These are phyloP conservation scores for Eristalinus sepulchralis DNA, from an alignment of 2,888 invertebrate species.

Conservation along the genomic window DNA sequence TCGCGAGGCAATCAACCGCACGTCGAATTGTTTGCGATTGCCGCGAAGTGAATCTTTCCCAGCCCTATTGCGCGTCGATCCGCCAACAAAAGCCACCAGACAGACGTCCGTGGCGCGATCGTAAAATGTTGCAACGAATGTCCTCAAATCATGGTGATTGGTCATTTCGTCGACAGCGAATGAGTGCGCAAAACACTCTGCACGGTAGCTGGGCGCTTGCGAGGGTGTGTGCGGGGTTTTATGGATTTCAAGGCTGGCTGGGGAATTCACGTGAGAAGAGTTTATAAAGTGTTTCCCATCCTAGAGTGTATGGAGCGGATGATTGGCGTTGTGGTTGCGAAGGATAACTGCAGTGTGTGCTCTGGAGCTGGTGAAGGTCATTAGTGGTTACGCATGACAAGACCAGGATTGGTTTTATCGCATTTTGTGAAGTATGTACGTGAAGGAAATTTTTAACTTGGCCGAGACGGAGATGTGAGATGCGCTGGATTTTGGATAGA, in stretches of 20 bases:
- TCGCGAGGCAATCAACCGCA: slow-evolving; percentile 10
- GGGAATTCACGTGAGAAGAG: not conserved
- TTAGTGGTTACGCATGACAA: not conserved
- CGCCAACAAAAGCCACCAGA: not conserved
- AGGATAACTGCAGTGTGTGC: not conserved
- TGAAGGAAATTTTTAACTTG: not conserved
- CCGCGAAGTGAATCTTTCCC: slow-evolving; percentile 1
- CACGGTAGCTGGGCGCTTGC: not conserved
- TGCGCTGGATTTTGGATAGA: too few species aligned
- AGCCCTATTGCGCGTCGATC: not conserved
- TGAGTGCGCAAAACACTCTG: not conserved
- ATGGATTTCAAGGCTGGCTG: not conserved
- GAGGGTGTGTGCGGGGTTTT: not conserved
- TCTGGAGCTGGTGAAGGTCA: not conserved
- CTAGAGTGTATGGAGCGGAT: not conserved
- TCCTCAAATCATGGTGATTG: slow-evolving; percentile 6
- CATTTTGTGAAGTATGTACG: too few species aligned
- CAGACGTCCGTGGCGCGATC: not conserved
- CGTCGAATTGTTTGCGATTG: slow-evolving; percentile 11
- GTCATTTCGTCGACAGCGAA: not conserved
- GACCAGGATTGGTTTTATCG: not conserved
- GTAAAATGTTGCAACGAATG: slow-evolving; percentile 8
- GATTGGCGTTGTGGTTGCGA: not conserved
- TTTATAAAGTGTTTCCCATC: not conserved
- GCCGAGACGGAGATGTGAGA: too few species aligned